These are phyloP conservation scores for Bactericera cockerelli DNA, from an alignment of 1,140 invertebrate genomes.

Conservation along the genomic window DNA sequence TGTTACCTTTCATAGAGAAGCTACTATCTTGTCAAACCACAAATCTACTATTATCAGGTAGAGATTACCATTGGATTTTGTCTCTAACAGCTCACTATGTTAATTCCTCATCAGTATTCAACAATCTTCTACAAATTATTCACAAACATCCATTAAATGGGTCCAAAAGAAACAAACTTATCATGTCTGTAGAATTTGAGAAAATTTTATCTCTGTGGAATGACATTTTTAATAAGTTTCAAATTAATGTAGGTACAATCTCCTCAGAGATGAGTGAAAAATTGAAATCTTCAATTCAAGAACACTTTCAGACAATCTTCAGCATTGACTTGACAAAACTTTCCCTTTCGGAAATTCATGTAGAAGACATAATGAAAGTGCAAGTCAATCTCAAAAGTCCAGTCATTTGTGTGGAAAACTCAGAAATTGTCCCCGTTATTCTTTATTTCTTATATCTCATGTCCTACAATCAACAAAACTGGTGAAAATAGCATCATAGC, in stretches of 20 bases:
- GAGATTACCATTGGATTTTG: neutral
- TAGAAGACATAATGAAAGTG: neutral
- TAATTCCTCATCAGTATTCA: neutral
- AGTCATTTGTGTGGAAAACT: neutral
- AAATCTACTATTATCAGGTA: neutral
- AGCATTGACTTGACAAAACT: neutral
- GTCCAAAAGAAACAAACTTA: neutral
- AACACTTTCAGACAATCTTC: neutral
- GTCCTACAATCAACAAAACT: neutral
- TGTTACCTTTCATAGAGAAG: neutral
- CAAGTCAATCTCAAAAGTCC: neutral
- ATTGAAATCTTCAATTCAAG: neutral
- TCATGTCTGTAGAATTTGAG: neutral
- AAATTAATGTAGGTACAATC: neutral
- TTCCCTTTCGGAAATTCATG: neutral
- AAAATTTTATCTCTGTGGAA: neutral
- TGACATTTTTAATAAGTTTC: constrained; percentile 1
- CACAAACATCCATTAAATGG: neutral
- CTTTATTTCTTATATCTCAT: neutral
- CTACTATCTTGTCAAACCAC: neutral
- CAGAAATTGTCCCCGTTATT: neutral
- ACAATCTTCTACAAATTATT: neutral
- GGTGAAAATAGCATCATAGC: neutral
- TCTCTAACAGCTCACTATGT: neutral
- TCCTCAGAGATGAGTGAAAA: neutral